Evolutionary conservation across 2,888 invertebrate species (phyloP).

Genomic region (Celastrina argiolus): DNA sequence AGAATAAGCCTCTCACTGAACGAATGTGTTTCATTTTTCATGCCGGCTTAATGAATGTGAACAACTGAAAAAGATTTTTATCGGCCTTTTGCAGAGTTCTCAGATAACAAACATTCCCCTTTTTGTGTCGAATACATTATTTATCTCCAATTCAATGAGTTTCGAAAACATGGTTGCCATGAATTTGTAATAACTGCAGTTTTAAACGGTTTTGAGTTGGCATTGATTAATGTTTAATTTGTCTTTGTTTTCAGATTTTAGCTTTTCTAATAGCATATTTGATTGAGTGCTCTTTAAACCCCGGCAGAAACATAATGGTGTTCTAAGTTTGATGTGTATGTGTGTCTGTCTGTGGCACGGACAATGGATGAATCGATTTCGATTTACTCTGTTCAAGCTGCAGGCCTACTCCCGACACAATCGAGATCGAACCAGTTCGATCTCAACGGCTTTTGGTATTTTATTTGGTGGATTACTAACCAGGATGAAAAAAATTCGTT

Average conservation of each 20-base stretch:
- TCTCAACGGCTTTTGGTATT: too few relatives aligned
- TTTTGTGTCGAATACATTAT: neutral
- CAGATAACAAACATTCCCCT: neutral
- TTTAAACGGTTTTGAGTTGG: neutral
- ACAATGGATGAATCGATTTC: too few relatives aligned
- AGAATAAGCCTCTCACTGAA: too few relatives aligned
- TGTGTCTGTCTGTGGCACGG: too few relatives aligned
- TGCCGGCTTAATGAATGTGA: too few relatives aligned
- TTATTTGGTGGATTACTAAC: too few relatives aligned
- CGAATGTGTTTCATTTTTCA: too few relatives aligned
- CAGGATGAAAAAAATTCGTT: too few relatives aligned
- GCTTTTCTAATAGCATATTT: neutral
- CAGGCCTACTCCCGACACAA: too few relatives aligned
- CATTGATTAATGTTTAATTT: neutral
- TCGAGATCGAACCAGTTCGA: too few relatives aligned
- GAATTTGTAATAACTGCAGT: neutral
- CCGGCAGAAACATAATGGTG: neutral
- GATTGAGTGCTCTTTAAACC: neutral
- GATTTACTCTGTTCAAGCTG: too few relatives aligned
- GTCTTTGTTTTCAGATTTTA: neutral
- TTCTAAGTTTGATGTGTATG: too few relatives aligned
- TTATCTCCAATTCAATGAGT: neutral
- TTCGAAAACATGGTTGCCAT: neutral
- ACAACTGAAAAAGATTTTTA: neutral
- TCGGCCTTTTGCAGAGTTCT: neutral